phyloP scores from a whole-genome alignment of 1,140 invertebrate species.

The Rhagoletis pomonella region DNA sequence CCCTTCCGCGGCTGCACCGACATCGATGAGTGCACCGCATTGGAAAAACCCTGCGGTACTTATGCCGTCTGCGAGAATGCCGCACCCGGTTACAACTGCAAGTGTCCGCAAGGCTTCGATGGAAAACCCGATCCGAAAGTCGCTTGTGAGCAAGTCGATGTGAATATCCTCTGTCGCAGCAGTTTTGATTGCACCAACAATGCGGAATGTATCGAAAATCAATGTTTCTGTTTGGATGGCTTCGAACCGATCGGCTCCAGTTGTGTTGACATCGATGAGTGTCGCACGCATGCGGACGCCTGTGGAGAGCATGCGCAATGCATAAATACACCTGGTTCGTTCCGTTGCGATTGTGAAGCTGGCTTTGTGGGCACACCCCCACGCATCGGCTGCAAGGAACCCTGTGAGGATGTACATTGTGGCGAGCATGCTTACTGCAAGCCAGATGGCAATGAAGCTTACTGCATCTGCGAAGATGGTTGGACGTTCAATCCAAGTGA shows the following conservation, averaged over 20 bases:
- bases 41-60: slow-evolving; percentile 88
- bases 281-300: slow-evolving; percentile 78
- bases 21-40: slow-evolving; percentile 90
- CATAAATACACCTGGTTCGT: slow-evolving; percentile 88
- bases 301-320: slow-evolving; percentile 90
- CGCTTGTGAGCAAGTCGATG: slow-evolving; percentile 91
- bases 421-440: slow-evolving; percentile 92
- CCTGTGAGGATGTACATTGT: slow-evolving; percentile 93
- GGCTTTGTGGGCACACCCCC: slow-evolving; percentile 91
- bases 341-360: slow-evolving; percentile 89
- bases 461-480: slow-evolving; percentile 94
- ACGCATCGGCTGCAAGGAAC: slow-evolving; percentile 87
- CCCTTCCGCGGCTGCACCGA: slow-evolving; percentile 89
- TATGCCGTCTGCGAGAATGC: slow-evolving; percentile 93
- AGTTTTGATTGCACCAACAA: slow-evolving; percentile 95
- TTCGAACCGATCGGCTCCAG: slow-evolving; percentile 87
- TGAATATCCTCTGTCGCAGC: slow-evolving; percentile 88
- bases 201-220: slow-evolving; percentile 89
- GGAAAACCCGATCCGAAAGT: slow-evolving; percentile 87
- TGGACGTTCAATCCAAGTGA: slow-evolving; percentile 94
- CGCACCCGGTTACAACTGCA: slow-evolving; percentile 89
- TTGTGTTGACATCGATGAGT: slow-evolving; percentile 91
- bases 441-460: slow-evolving; percentile 90
- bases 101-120: slow-evolving; percentile 91
- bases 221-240: slow-evolving; percentile 93